These are phyloP conservation scores for Synodontis membranacea DNA, from an alignment of 2,113 vertebrate species.

Conservation along the genomic window DNA sequence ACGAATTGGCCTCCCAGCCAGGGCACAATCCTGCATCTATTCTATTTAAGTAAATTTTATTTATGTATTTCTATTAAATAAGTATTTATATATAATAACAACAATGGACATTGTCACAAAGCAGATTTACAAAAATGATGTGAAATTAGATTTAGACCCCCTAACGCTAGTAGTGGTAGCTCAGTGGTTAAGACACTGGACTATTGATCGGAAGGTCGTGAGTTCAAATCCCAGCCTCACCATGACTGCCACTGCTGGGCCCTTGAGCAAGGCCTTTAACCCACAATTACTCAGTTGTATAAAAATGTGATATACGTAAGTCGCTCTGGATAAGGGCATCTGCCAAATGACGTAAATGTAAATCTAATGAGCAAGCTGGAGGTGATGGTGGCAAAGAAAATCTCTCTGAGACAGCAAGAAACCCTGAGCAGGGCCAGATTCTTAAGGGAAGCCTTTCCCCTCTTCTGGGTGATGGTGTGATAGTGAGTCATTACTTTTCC, in stretches of 20 bases:
- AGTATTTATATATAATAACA: too few relatives aligned
- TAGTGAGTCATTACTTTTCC: background rate
- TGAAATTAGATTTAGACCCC: background rate
- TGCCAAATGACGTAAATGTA: too few relatives aligned
- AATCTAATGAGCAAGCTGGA: background rate
- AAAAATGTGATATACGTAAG: too few relatives aligned
- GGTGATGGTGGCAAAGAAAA: background rate
- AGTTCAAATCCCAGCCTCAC: too few relatives aligned
- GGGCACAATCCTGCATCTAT: background rate
- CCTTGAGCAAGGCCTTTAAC: too few relatives aligned
- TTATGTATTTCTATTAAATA: background rate
- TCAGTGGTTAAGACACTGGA: too few relatives aligned
- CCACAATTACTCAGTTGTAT: too few relatives aligned
- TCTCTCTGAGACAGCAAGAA: too few relatives aligned
- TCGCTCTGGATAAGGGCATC: too few relatives aligned
- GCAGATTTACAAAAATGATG: background rate
- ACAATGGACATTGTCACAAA: background rate
- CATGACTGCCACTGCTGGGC: too few relatives aligned
- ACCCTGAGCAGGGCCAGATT: background rate
- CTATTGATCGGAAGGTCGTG: too few relatives aligned
- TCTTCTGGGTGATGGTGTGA: background rate
- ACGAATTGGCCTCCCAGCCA: background rate
- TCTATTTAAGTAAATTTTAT: background rate
- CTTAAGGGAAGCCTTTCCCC: background rate
- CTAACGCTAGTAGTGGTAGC: too few relatives aligned